Conservation (phyloP, 1,140 invertebrate species). For the Ostrea edulis region DNA sequence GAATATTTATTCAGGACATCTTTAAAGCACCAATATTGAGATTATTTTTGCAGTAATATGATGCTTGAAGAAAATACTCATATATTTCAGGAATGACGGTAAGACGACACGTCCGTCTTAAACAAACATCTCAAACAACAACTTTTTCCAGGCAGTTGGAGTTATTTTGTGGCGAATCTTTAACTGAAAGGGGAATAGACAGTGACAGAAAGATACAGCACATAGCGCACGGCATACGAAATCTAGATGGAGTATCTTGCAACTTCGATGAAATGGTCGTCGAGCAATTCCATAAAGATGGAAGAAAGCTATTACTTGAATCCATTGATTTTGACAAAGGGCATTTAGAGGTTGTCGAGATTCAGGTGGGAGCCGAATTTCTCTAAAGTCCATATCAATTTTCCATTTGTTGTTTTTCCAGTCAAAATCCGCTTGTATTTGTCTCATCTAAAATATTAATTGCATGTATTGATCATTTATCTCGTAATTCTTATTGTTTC, state of each 20-base stretch:
- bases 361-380: not conserved
- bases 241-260: not conserved
- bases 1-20: not conserved
- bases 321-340: not conserved
- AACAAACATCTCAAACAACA: not conserved
- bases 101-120: not conserved
- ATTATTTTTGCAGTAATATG: not conserved
- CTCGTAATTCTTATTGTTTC: not conserved
- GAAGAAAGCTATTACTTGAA: not conserved
- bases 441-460: not conserved
- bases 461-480: not conserved
- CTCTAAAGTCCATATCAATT: no score
- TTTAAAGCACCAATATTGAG: not conserved
- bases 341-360: not conserved
- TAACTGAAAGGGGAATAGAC: not conserved
- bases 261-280: not conserved
- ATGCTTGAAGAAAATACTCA: not conserved
- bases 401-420: not conserved
- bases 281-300: not conserved
- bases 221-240: not conserved
- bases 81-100: not conserved
- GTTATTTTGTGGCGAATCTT: not conserved
- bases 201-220: not conserved
- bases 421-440: not conserved
- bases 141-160: not conserved